Conservation (phyloP, 1,140 invertebrate genomes). For the Drosophila sucinea region DNA sequence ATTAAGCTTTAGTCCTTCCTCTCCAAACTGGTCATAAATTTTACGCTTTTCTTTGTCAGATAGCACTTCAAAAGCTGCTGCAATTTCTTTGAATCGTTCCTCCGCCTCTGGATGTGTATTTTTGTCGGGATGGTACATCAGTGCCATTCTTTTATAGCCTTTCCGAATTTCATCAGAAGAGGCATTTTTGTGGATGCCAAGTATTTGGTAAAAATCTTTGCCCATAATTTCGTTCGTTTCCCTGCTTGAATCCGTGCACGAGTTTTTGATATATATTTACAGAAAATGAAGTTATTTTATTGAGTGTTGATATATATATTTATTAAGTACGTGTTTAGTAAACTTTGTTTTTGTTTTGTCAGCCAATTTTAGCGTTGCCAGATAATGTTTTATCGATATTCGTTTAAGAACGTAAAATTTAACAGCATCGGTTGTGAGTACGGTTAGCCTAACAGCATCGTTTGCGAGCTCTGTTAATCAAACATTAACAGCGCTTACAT, state of each 20-base stretch:
- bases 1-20: slow-evolving; percentile 46
- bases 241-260: background rate
- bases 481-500: too few relatives aligned
- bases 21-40: slow-evolving; percentile 53
- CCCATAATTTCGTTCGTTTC: slow-evolving; percentile 36
- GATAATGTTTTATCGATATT: too few relatives aligned
- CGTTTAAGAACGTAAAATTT: too few relatives aligned
- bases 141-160: slow-evolving; percentile 61
- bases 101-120: slow-evolving; percentile 64
- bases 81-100: slow-evolving; percentile 55
- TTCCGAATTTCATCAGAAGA: slow-evolving; percentile 48
- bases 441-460: too few relatives aligned
- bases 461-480: too few relatives aligned
- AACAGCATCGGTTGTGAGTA: too few relatives aligned
- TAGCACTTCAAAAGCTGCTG: slow-evolving; percentile 56
- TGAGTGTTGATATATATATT: slow-evolving; percentile 1
- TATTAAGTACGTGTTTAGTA: too few relatives aligned
- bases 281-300: background rate
- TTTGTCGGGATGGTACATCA: slow-evolving; percentile 64
- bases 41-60: slow-evolving; percentile 62
- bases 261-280: background rate
- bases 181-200: slow-evolving; percentile 51
- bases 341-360: too few relatives aligned
- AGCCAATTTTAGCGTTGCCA: too few relatives aligned
- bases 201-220: slow-evolving; percentile 56